A percentile compares a stretch with the other conserved stretches of the same genome.
Conservation (phyloP, 2,797 vertebrate species). For the Natrix natrix region DNA sequence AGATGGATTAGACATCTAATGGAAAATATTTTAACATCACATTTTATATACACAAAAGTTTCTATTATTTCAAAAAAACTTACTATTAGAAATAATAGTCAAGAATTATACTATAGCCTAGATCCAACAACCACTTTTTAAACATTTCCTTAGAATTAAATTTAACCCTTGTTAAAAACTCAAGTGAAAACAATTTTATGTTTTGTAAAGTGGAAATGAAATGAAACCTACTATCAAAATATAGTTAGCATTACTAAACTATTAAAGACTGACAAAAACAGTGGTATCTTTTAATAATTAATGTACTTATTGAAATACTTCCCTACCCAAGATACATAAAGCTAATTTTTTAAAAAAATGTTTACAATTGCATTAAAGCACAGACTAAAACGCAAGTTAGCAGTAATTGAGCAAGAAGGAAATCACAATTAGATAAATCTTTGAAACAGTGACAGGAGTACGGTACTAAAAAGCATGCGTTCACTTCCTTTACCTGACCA, state of each 20-base stretch:
- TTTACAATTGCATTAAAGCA: neutral
- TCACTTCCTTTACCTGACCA: conserved; percentile 39
- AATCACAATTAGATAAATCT: neutral
- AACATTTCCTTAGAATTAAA: neutral
- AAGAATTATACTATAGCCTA: neutral
- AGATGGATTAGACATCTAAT: neutral
- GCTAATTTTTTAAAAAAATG: neutral
- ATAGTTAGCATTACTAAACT: neutral
- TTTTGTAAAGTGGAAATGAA: neutral
- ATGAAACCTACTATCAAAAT: neutral
- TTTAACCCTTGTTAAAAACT: neutral
- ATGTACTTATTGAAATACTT: neutral
- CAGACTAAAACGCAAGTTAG: neutral
- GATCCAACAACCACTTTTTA: neutral
- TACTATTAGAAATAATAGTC: neutral
- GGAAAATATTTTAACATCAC: neutral
- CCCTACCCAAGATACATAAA: neutral
- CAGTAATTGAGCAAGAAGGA: neutral
- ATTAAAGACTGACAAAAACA: neutral
- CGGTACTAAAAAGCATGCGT: neutral
- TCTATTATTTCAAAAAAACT: neutral
- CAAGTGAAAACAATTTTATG: neutral
- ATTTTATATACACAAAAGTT: neutral
- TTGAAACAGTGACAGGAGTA: neutral
- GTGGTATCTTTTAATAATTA: neutral